These are phyloP conservation scores for Aethes cnicana DNA, from an alignment of 2,888 invertebrate species.

Conservation along the genomic window DNA sequence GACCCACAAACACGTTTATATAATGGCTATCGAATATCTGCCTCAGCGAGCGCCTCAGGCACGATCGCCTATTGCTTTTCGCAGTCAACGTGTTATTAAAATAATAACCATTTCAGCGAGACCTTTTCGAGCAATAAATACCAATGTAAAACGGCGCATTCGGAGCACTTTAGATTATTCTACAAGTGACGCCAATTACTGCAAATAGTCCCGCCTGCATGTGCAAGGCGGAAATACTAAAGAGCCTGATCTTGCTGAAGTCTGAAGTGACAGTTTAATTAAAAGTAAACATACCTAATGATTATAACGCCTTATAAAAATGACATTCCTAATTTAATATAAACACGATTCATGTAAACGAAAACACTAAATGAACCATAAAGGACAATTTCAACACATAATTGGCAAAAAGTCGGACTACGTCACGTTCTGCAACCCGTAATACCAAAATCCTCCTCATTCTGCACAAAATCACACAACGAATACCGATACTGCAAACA, in stretches of 20 bases:
- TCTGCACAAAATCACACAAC: slow-evolving; percentile 24
- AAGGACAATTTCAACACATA: neutral
- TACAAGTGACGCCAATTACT: slow-evolving; percentile 25
- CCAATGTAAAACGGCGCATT: slow-evolving; percentile 37
- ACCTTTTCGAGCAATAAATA: slow-evolving; percentile 38
- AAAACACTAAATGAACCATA: neutral
- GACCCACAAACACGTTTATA: slow-evolving; percentile 60
- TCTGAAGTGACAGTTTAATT: slow-evolving; percentile 24
- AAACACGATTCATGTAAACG: neutral
- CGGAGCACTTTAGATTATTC: slow-evolving; percentile 26
- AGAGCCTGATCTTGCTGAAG: slow-evolving; percentile 16
- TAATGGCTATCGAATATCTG: slow-evolving; percentile 67
- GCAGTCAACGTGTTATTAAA: slow-evolving; percentile 50
- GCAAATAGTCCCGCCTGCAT: slow-evolving; percentile 7
- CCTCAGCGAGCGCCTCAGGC: slow-evolving; percentile 55
- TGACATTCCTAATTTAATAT: too few relatives aligned
- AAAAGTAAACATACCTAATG: slow-evolving; percentile 7
- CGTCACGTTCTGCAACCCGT: neutral
- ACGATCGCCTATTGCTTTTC: slow-evolving; percentile 50
- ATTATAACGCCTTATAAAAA: too few relatives aligned
- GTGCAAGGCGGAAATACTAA: slow-evolving; percentile 23
- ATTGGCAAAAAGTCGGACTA: neutral
- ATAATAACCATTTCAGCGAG: slow-evolving; percentile 49
- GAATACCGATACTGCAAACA: slow-evolving; percentile 18
- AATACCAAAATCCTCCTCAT: slow-evolving; percentile 7